Evolutionary conservation across 1,140 invertebrate species (phyloP).

Genomic region (Melitaea cinxia): DNA sequence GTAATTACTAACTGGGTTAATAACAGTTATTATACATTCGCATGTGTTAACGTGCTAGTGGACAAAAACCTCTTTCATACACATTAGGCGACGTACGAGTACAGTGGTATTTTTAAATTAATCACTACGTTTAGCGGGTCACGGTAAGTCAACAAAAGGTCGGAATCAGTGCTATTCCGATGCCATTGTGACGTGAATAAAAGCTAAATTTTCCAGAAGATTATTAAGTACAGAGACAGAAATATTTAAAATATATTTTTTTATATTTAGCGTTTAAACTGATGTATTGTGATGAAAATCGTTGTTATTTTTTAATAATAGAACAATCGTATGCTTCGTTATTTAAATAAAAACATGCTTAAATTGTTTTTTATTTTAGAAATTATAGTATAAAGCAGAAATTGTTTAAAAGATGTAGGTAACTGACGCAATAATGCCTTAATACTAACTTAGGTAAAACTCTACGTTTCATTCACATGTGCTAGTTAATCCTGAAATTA

Average conservation of each 20-base stretch:
- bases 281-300: background rate
- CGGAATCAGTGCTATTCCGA: conserved; percentile 18
- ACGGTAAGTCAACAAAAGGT: conserved; percentile 21
- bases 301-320: background rate
- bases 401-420: too few relatives aligned
- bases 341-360: background rate
- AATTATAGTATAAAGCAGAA: too few relatives aligned
- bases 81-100: conserved; percentile 27
- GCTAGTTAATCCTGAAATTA: too few relatives aligned
- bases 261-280: conserved; percentile 11
- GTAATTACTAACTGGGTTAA: conserved; percentile 1
- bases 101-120: conserved; percentile 31
- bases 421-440: too few relatives aligned
- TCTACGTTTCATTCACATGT: too few relatives aligned
- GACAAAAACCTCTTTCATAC: conserved; percentile 25
- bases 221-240: conserved; percentile 13
- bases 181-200: conserved; percentile 21
- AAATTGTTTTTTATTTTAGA: background rate
- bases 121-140: conserved; percentile 30
- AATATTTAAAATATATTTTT: conserved; percentile 12
- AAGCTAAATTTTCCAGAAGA: conserved; percentile 21
- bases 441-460: too few relatives aligned
- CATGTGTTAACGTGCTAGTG: conserved; percentile 24
- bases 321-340: background rate
- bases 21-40: conserved; percentile 20